phyloP scores from a whole-genome alignment of 2,797 vertebrate genomes.

The Spea hammondii region DNA sequence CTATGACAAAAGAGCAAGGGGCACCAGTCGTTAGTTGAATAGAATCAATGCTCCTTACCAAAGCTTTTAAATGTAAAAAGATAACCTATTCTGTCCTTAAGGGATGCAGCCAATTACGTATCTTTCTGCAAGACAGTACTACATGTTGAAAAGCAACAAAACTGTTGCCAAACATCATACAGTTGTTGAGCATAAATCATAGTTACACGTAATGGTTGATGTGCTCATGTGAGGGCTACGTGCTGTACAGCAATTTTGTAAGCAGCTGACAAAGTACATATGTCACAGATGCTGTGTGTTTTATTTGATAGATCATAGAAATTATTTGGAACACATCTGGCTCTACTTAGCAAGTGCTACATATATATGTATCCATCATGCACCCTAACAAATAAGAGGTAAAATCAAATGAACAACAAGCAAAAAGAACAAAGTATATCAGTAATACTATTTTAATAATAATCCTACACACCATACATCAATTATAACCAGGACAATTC shows the following conservation, averaged over 20 bases:
- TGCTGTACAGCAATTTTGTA: background rate
- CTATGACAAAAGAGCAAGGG: no score
- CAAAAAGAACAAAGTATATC: no score
- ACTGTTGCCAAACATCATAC: conserved; percentile 2
- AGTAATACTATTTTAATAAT: no score
- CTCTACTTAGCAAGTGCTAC: conserved; percentile 1
- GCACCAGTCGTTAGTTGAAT: no score
- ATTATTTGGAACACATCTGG: conserved; percentile 8
- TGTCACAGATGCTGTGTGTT: conserved; percentile 12
- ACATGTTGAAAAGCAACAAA: background rate
- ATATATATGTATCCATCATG: conserved; percentile 13
- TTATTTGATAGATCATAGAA: conserved; percentile 19
- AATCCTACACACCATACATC: no score
- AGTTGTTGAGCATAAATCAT: conserved; percentile 48
- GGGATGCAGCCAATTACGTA: background rate
- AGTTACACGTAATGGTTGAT: conserved; percentile 1
- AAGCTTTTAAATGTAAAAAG: no score
- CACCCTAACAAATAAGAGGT: background rate
- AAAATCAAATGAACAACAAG: no score
- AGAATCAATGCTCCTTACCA: no score
- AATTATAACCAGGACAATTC: no score
- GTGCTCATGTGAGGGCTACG: conserved; percentile 7
- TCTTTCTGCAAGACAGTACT: conserved; percentile 4
- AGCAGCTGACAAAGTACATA: conserved; percentile 30
- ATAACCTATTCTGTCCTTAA: no score